A percentile compares a stretch with the other conserved stretches of the same genome.
Evolutionary conservation across 2,113 vertebrate species (phyloP).

Genomic region (Strigops habroptila): DNA sequence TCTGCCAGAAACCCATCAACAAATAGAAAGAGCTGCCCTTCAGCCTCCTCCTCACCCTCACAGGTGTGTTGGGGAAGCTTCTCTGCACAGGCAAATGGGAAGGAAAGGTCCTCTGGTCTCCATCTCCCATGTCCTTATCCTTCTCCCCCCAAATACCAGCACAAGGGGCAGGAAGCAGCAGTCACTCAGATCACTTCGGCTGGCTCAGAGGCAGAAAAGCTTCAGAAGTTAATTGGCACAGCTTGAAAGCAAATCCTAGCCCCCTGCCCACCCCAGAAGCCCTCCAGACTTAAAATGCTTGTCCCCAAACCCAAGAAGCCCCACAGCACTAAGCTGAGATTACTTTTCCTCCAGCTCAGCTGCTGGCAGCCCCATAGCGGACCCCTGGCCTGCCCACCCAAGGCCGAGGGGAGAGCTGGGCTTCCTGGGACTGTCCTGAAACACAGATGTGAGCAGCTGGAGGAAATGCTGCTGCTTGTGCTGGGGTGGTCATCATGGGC

Average conservation of each 20-base stretch:
- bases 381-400: background rate
- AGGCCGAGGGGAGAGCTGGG: background rate
- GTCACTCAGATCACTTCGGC: fast-evolving
- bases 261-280: background rate
- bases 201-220: background rate
- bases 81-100: fast-evolving
- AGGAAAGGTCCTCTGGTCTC: background rate
- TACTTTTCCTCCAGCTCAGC: background rate
- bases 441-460: background rate
- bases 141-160: background rate
- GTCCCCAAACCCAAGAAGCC: background rate
- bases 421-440: background rate
- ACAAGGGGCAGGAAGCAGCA: background rate
- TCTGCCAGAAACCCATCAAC: background rate
- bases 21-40: background rate
- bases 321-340: background rate
- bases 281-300: background rate
- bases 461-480: background rate
- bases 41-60: background rate
- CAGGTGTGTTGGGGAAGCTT: fast-evolving
- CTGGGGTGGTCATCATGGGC: fast-evolving
- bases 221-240: background rate
- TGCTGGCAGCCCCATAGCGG: fast-evolving
- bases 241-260: slow-evolving; percentile 11
- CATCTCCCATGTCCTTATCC: fast-evolving